Evolutionary conservation across 1,140 invertebrate species (phyloP), one percentile per base, ranked within the genome.

Genomic region (Metaphire vulgaris): DNA sequence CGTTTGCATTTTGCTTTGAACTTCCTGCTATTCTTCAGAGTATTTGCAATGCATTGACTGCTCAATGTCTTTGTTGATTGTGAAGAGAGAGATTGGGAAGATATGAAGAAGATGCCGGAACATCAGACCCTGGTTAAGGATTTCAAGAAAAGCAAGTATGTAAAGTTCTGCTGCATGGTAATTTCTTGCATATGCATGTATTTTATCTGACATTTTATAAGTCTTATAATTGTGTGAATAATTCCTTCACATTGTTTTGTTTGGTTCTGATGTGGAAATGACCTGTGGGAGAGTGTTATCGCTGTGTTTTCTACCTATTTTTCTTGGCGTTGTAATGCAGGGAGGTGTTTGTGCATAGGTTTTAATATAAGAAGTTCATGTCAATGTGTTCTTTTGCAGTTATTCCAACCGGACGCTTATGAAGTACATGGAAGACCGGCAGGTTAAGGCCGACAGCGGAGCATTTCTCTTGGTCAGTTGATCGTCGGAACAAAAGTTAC

Each of bases 41-140:
- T 31, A n/a, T 30, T n/a, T 71, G 14, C 14, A 26, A 26, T 14
- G 14, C 56, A 65, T 15, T 65, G 56, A 65, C 14, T 15, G 56
- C 14, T 65, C 26, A 15, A 15, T 65, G 14, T 65, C 26, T 15
- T 65, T 65, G 74, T 79, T 77, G 70, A 68, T 69, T 68, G 79
- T 78, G 28, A 71, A 84, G 97, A 99, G 83, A 97, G 98, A 87
- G 97, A 99, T 83, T 99, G 98, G 98, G 96, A 98, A 86, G 98
- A 99, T 85, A 98, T 99, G 76, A 92, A 93, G 81, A 99, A 98
- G 89, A 99, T 99, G 98, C 98, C 98, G 2, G 97, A 99, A 86
- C 95, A 99, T 90, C 91, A 91, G 33, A 98, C 95, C 6, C 88
- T 99, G 81, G 89, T 93, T 31, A 98, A 98, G 87, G 97, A 99